Evolutionary conservation across 2,888 invertebrate genomes (phyloP).

Genomic region (Drosophila melanosoma): DNA sequence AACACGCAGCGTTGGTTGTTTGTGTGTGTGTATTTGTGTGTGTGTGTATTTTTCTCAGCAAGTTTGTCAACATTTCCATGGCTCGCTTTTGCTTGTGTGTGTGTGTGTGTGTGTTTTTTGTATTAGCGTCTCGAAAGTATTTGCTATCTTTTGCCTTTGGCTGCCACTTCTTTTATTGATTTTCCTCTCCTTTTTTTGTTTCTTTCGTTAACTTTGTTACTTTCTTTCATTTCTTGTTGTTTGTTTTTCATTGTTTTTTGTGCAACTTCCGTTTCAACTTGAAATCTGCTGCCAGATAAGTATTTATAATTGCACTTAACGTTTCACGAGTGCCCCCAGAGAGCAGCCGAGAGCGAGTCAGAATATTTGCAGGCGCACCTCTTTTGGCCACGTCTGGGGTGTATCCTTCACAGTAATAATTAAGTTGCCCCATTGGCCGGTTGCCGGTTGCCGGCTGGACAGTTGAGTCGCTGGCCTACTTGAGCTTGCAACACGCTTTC

Average conservation of each 20-base stretch:
- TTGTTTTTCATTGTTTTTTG: neutral
- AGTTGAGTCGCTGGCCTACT: conserved; percentile 30
- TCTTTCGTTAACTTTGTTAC: conserved; percentile 49
- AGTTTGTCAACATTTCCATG: conserved; percentile 59
- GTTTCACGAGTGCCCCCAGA: conserved; percentile 37
- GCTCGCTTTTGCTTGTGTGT: neutral
- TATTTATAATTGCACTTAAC: conserved; percentile 77
- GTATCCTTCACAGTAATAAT: conserved; percentile 60
- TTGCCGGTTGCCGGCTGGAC: conserved; percentile 16
- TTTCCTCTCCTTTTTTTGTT: conserved; percentile 47
- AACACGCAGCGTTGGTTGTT: conserved; percentile 33
- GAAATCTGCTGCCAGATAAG: conserved; percentile 59
- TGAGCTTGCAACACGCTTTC: conserved; percentile 44
- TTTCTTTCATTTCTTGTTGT: conserved; percentile 5
- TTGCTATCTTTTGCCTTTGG: conserved; percentile 40
- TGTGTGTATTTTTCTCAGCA: conserved; percentile 35
- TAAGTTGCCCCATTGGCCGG: conserved; percentile 62
- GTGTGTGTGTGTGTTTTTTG: neutral
- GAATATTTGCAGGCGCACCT: conserved; percentile 1
- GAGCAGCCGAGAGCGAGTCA: neutral
- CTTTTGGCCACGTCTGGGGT: conserved; percentile 1
- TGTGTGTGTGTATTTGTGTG: conserved; percentile 24
- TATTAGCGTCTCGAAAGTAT: conserved; percentile 42
- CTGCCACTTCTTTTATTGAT: conserved; percentile 54
- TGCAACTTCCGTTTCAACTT: conserved; percentile 51